These are phyloP conservation scores for Mola mola DNA, from an alignment of 2,113 vertebrate genomes.

Conservation along the genomic window DNA sequence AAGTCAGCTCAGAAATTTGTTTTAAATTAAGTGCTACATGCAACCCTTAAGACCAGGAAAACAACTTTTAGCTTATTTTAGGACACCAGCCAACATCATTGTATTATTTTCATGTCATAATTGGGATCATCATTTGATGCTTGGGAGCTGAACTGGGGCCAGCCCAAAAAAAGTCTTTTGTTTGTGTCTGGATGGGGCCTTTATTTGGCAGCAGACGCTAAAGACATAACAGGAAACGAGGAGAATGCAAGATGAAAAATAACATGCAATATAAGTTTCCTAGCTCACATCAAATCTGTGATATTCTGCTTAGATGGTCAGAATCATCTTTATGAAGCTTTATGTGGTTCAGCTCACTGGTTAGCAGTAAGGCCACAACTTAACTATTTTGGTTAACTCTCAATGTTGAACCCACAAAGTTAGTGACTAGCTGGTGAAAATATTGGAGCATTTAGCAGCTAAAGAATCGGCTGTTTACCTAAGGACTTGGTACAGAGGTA, in stretches of 20 bases:
- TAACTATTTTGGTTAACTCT: neutral
- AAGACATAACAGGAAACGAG: neutral
- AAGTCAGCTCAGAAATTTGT: too few species aligned
- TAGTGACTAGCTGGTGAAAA: neutral
- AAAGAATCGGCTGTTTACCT: neutral
- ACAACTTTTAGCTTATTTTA: neutral
- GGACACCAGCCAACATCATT: neutral
- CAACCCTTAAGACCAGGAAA: slow-evolving; percentile 2
- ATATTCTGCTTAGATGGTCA: neutral
- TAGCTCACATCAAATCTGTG: neutral
- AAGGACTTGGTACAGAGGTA: neutral
- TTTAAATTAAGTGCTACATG: too few species aligned
- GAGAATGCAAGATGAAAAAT: neutral
- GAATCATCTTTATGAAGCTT: neutral
- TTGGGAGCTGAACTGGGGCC: too few species aligned
- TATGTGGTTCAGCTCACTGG: neutral
- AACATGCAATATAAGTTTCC: neutral
- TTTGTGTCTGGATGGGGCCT: neutral
- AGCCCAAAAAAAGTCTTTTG: neutral
- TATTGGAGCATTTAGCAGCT: neutral
- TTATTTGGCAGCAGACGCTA: neutral
- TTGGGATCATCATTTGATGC: neutral
- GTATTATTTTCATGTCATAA: neutral
- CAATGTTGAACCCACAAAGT: too few species aligned
- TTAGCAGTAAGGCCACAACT: neutral